Evolutionary conservation across 2,888 invertebrate genomes (phyloP).

Genomic region (Brachynemurus nebulosus): DNA sequence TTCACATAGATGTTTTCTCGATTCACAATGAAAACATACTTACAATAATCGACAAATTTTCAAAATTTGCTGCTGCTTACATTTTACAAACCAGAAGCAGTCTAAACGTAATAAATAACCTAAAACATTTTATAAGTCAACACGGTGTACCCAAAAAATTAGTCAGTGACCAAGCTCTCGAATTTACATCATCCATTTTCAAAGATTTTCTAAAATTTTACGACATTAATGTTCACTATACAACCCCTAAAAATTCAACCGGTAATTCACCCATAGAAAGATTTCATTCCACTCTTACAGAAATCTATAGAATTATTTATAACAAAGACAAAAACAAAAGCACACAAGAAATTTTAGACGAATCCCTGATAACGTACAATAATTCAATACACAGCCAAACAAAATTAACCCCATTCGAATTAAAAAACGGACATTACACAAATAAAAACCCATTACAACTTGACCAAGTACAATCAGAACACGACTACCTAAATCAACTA

Average conservation of each 20-base stretch:
- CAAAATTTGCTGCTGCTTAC: constrained; percentile 17
- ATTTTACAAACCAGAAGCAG: neutral
- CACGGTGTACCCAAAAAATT: constrained; percentile 11
- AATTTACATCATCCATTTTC: constrained; percentile 16
- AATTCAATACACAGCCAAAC: too few species aligned
- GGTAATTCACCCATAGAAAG: too few species aligned
- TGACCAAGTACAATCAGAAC: too few species aligned
- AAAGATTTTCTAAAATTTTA: constrained; percentile 15
- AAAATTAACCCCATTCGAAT: too few species aligned
- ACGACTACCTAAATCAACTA: too few species aligned
- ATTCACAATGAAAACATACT: constrained; percentile 14
- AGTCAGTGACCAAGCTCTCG: constrained; percentile 15
- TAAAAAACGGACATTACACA: too few species aligned
- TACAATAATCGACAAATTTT: constrained; percentile 17
- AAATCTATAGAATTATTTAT: too few species aligned
- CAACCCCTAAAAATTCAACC: constrained; percentile 13
- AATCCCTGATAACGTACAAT: too few species aligned
- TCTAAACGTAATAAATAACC: neutral
- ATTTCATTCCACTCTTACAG: too few species aligned
- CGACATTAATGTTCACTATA: constrained; percentile 17
- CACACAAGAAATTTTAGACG: too few species aligned
- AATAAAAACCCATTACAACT: too few species aligned
- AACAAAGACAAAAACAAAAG: too few species aligned
- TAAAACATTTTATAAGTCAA: neutral
- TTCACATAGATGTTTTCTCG: constrained; percentile 7